Evolutionary conservation across 2,113 vertebrate genomes (phyloP), one percentile per base, ranked within the genome.

Genomic region (Zeus faber): DNA sequence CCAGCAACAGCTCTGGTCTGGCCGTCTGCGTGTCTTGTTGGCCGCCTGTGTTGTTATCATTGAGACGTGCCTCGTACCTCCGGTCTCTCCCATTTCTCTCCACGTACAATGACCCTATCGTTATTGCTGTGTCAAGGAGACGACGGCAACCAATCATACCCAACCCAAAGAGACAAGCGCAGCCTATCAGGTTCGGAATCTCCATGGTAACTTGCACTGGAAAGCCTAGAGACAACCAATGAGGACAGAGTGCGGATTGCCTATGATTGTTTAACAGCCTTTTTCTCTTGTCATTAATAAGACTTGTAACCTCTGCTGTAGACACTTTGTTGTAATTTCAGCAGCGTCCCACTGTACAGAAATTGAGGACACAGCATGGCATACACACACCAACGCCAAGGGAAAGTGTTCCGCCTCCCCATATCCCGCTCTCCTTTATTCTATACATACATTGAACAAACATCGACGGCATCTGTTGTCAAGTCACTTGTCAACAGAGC

Each of bases 61-160:
- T 87, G 85, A 79, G 70, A 85, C 82, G 82, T 85, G 85, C 68
- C 61, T 49, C 40, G 46, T 70, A 50, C 69, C 67, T 49, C 43
- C 62, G 66, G 66, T 68, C 62, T 58, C 71, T 61, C 58, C 70
- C 70, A 72, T 77, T 73, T 81, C 54, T 81, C 76, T 80, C 76
- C 47, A 73, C 49, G 62, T 66, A 82, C 67, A 71, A 64, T 76
- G 81, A 85, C 79, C 79, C 77, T 16, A 70, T 69, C 76, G 71
- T 85, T 80, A 74, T 74, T 81, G 74, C 78, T 70, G 60, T 81
- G 83, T 85, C 85, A 87, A 87, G 85, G 85, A 84, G 83, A 87
- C 40, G 14, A 37, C 74, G 56, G 74, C 72, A 74, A 74, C 83
- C 83, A 87, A 83, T 85, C 78, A 74, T 61, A 62, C 67, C 46